Conservation (phyloP, 2,888 invertebrate genomes). For the Stenoptilia bipunctidactyla region DNA sequence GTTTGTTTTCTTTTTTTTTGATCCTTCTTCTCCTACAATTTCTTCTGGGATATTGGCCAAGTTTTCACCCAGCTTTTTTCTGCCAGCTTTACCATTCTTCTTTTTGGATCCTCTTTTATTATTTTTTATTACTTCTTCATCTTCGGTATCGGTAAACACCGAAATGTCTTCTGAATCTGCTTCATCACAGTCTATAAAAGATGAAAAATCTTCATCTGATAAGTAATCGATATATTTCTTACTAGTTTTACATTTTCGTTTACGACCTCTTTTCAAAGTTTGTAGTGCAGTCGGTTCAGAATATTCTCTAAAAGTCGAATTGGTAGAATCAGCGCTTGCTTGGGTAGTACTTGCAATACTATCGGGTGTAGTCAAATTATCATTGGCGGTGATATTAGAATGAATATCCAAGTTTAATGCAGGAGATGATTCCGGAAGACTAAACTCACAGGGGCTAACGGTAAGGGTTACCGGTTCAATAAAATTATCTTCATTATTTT, state of each 20-base stretch:
- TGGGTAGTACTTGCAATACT: no score
- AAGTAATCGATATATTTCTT: constrained; percentile 1
- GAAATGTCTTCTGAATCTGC: not conserved
- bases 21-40: constrained; percentile 7
- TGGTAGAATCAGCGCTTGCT: not conserved
- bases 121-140: not conserved
- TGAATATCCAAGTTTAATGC: no score
- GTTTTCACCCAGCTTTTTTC: not conserved
- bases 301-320: not conserved
- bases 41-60: not conserved
- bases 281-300: not conserved
- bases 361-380: no score
- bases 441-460: no score
- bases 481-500: no score
- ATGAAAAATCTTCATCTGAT: constrained; percentile 1
- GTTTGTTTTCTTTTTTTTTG: constrained; percentile 9
- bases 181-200: constrained; percentile 1
- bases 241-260: constrained; percentile 1
- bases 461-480: no score
- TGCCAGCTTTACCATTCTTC: constrained; percentile 4
- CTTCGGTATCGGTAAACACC: not conserved
- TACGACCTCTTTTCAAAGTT: constrained; percentile 1
- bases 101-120: constrained; percentile 8
- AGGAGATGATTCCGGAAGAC: no score
- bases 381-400: no score